Conservation (phyloP, 2,797 vertebrate genomes). For the Microhierax caerulescens region DNA sequence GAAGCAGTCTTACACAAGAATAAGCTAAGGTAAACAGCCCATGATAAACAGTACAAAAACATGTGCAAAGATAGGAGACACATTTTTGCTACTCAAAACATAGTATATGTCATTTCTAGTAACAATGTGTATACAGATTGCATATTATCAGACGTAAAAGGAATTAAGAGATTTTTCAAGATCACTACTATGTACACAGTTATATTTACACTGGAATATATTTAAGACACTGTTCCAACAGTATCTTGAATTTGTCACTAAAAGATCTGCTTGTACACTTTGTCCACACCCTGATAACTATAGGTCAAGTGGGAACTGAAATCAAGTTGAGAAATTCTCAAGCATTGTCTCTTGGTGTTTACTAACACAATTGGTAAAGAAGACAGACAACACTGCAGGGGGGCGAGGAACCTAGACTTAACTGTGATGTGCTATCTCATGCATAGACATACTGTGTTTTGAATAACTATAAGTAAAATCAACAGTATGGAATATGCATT, state of each 20-base stretch:
- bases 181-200: neutral
- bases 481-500: neutral
- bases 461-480: neutral
- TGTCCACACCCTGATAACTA: neutral
- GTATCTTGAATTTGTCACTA: neutral
- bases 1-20: neutral
- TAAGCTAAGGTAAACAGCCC: slow-evolving; percentile 2
- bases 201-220: neutral
- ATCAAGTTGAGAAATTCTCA: neutral
- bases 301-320: neutral
- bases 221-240: neutral
- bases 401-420: neutral
- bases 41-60: neutral
- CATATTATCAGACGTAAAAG: neutral
- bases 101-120: neutral
- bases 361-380: neutral
- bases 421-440: neutral
- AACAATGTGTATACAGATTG: neutral
- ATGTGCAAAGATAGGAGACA: neutral
- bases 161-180: neutral
- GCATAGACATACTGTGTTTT: neutral
- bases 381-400: neutral
- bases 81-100: neutral
- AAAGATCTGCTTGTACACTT: neutral
- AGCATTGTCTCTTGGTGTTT: neutral